A percentile compares a stretch with the other conserved stretches of the same genome.
Evolutionary conservation across 2,888 invertebrate genomes (phyloP).

Genomic region (Gymnoscelis rufifasciata): DNA sequence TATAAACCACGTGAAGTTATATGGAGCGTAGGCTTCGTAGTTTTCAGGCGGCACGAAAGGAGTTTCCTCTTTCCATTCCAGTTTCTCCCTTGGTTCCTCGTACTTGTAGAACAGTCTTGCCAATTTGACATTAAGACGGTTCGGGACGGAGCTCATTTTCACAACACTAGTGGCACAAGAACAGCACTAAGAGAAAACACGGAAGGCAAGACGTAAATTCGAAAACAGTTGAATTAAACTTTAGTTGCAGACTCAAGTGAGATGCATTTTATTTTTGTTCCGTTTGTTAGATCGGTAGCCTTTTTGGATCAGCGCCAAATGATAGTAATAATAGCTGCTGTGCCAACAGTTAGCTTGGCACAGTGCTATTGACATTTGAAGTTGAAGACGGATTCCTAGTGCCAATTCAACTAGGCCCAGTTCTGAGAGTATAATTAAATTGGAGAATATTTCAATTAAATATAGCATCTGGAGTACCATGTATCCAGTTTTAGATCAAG

Average conservation of each 20-base stretch:
- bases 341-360: conserved; percentile 27
- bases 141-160: conserved; percentile 54
- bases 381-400: conserved; percentile 35
- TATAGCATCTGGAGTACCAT: conserved; percentile 8
- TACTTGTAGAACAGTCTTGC: conserved; percentile 69
- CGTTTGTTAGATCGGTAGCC: conserved; percentile 20
- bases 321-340: conserved; percentile 4
- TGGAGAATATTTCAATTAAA: conserved; percentile 9
- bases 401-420: conserved; percentile 36
- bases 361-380: conserved; percentile 38
- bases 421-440: conserved; percentile 19
- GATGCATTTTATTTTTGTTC: conserved; percentile 30
- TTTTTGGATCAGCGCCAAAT: conserved; percentile 37
- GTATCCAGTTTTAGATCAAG: conserved; percentile 15
- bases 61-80: conserved; percentile 24
- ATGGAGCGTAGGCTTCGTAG: conserved; percentile 75
- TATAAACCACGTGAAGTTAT: conserved; percentile 86
- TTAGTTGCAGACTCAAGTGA: conserved; percentile 22
- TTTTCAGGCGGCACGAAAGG: conserved; percentile 41
- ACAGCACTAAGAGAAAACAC: conserved; percentile 11
- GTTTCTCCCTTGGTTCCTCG: conserved; percentile 40
- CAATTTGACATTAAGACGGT: conserved; percentile 59
- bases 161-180: conserved; percentile 12
- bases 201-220: not conserved
- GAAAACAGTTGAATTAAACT: conserved; percentile 15